These are phyloP conservation scores for Zeuzera pyrina DNA, from an alignment of 2,888 invertebrate genomes.

Conservation along the genomic window DNA sequence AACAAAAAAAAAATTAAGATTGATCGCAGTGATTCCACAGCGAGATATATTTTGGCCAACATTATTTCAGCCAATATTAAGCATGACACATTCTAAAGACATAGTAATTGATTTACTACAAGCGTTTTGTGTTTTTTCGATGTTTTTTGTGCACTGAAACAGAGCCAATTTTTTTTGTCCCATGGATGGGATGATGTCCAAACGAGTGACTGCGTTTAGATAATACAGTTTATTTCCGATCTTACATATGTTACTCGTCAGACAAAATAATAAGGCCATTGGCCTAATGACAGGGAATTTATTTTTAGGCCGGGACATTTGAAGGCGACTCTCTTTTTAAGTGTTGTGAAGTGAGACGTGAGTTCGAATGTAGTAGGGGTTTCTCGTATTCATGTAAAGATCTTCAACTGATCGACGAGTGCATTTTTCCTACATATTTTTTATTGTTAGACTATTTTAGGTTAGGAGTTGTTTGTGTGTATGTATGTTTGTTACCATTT, in stretches of 20 bases:
- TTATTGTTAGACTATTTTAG: too few relatives aligned
- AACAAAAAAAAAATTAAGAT: too few relatives aligned
- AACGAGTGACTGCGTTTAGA: constrained; percentile 56
- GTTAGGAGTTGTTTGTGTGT: too few relatives aligned
- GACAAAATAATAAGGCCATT: constrained; percentile 69
- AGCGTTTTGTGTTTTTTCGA: constrained; percentile 17
- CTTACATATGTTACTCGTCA: constrained; percentile 67
- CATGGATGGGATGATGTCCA: constrained; percentile 34
- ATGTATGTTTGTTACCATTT: too few relatives aligned
- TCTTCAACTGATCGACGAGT: background rate
- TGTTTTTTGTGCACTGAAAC: constrained; percentile 40
- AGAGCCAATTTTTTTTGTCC: constrained; percentile 50
- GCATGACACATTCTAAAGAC: constrained; percentile 39
- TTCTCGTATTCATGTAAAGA: constrained; percentile 11
- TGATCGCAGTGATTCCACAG: too few relatives aligned
- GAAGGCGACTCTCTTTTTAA: constrained; percentile 44
- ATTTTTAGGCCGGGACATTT: constrained; percentile 38
- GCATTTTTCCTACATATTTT: too few relatives aligned
- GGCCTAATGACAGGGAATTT: constrained; percentile 65
- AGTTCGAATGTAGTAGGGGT: constrained; percentile 19
- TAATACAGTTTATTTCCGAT: constrained; percentile 64
- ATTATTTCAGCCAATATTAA: too few relatives aligned
- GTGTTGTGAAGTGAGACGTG: constrained; percentile 27
- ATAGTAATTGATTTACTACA: constrained; percentile 48
- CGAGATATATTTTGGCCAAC: too few relatives aligned